These are phyloP conservation scores for Drosophila carrolli DNA, from an alignment of 1,140 invertebrate species.

Conservation along the genomic window DNA sequence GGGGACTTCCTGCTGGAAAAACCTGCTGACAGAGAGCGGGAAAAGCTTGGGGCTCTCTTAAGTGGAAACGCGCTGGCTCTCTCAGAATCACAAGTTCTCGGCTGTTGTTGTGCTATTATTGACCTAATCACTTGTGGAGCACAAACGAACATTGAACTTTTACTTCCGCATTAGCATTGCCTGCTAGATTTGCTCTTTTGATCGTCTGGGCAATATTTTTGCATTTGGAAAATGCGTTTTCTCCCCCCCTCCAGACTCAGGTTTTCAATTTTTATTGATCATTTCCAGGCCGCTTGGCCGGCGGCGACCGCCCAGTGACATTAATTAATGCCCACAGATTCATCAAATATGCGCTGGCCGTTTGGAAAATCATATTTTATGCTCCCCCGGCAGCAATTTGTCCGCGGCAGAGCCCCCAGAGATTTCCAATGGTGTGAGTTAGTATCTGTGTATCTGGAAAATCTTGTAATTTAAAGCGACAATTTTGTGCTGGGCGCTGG, in stretches of 20 bases:
- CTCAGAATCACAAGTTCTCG: constrained; percentile 45
- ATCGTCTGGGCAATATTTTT: neutral
- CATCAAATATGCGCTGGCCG: constrained; percentile 78
- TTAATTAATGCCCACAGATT: constrained; percentile 80
- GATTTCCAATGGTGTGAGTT: constrained; percentile 9
- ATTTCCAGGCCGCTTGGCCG: constrained; percentile 56
- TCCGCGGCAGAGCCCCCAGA: constrained; percentile 51
- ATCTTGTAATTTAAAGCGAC: constrained; percentile 81
- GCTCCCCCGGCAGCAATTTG: constrained; percentile 67
- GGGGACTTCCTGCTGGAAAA: constrained; percentile 63
- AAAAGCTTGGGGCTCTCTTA: constrained; percentile 51
- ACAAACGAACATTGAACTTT: constrained; percentile 85
- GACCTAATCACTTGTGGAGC: constrained; percentile 85
- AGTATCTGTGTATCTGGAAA: constrained; percentile 47
- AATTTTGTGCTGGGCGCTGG: constrained; percentile 62
- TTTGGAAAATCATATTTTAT: constrained; percentile 80
- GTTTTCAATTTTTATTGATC: constrained; percentile 56
- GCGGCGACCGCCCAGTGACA: constrained; percentile 70
- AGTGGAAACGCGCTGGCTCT: constrained; percentile 2
- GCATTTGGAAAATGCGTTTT: constrained; percentile 24
- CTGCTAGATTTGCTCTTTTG: constrained; percentile 19
- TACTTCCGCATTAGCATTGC: constrained; percentile 81
- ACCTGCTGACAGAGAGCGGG: constrained; percentile 19
- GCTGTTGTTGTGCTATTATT: constrained; percentile 76
- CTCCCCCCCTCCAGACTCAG: constrained; percentile 2